Conservation (phyloP, 1,140 invertebrate species). For the Philopotamus ludificatus region DNA sequence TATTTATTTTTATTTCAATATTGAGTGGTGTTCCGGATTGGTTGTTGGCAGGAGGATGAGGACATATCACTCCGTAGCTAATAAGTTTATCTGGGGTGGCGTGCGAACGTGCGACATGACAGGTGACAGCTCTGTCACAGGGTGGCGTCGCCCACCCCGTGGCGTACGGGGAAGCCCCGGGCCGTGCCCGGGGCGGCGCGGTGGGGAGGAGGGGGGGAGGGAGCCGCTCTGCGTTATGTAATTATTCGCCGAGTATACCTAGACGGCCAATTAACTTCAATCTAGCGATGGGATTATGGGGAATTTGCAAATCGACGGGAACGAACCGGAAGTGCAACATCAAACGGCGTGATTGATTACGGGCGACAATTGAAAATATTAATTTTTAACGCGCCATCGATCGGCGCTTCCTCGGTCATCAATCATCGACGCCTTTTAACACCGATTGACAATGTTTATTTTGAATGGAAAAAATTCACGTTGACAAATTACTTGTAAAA, state of each 20-base stretch:
- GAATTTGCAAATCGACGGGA: conserved; percentile 7
- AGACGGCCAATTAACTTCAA: conserved; percentile 20
- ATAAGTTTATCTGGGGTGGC: conserved; percentile 40
- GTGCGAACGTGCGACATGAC: conserved; percentile 41
- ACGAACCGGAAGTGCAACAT: background rate
- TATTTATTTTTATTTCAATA: too few species aligned
- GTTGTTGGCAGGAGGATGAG: conserved; percentile 1
- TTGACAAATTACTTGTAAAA: conserved; percentile 15
- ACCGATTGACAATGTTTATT: conserved; percentile 21
- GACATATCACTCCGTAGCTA: conserved; percentile 39
- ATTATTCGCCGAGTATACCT: conserved; percentile 16
- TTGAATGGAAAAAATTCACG: conserved; percentile 12
- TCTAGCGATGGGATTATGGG: conserved; percentile 20
- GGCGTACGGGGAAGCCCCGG: too few species aligned
- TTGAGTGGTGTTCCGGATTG: too few species aligned
- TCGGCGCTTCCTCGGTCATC: conserved; percentile 10
- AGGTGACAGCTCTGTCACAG: conserved; percentile 37
- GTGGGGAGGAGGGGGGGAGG: background rate
- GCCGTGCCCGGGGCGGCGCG: background rate
- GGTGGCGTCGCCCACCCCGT: too few species aligned
- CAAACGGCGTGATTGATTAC: conserved; percentile 16
- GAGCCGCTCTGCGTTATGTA: conserved; percentile 1
- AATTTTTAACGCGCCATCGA: background rate
- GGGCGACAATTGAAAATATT: too few species aligned
- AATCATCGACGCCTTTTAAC: conserved; percentile 17